Evolutionary conservation across 2,797 vertebrate species (phyloP).

Genomic region (Chrysocyon brachyurus): DNA sequence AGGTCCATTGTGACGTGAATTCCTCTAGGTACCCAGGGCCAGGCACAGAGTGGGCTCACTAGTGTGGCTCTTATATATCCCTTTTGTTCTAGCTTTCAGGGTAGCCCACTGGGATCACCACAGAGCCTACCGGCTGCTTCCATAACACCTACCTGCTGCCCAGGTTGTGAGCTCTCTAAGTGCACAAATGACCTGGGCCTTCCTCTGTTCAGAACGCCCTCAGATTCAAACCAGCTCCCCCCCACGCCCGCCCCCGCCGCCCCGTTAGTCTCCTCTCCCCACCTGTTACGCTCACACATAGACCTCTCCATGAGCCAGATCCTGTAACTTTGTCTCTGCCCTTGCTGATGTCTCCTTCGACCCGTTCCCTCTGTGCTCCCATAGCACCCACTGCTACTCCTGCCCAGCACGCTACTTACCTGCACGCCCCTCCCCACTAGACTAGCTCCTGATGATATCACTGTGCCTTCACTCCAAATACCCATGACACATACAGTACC

Average conservation of each 20-base stretch:
- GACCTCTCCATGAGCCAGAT: not conserved
- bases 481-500: not conserved
- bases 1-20: not conserved
- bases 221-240: accelerated
- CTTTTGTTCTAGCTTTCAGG: not conserved
- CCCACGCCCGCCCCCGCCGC: accelerated
- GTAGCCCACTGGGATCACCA: not conserved
- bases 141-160: not conserved
- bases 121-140: not conserved
- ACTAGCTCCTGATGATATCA: too few species aligned
- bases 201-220: not conserved
- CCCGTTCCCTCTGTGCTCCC: not conserved
- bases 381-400: not conserved
- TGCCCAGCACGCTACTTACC: accelerated
- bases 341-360: not conserved
- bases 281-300: not conserved
- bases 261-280: not conserved
- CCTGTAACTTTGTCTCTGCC: not conserved
- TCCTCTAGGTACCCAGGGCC: not conserved
- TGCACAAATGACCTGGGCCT: not conserved
- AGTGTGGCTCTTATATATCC: accelerated
- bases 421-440: not conserved
- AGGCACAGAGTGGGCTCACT: accelerated
- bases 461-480: not conserved
- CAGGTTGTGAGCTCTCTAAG: not conserved